phyloP scores from a whole-genome alignment of 2,888 invertebrate genomes.

The Microplitis deprimator region DNA sequence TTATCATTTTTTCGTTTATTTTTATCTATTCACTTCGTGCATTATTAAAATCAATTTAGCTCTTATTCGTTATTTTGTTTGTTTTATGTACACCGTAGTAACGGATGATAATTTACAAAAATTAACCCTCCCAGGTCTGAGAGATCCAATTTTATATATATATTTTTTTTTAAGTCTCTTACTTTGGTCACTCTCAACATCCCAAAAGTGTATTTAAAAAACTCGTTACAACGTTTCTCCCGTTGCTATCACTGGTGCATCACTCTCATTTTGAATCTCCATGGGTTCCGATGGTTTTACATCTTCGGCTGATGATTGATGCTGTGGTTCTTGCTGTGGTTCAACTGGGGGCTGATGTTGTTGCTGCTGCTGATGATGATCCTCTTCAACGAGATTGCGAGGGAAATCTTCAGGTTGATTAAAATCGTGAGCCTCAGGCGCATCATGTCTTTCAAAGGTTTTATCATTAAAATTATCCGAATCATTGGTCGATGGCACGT shows the following conservation, averaged over 20 bases:
- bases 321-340: background rate
- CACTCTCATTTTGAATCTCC: slow-evolving; percentile 26
- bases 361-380: background rate
- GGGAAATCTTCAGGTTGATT: background rate
- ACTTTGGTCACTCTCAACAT: slow-evolving; percentile 53
- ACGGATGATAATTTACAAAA: slow-evolving; percentile 36
- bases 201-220: slow-evolving; percentile 37
- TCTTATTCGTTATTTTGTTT: slow-evolving; percentile 23
- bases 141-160: slow-evolving; percentile 43
- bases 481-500: slow-evolving; percentile 15
- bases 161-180: slow-evolving; percentile 36
- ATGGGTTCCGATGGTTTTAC: slow-evolving; percentile 16
- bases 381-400: background rate
- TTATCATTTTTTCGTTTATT: slow-evolving; percentile 28
- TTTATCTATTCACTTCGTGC: slow-evolving; percentile 35
- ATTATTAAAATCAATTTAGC: slow-evolving; percentile 32
- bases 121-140: slow-evolving; percentile 4
- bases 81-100: slow-evolving; percentile 50
- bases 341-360: background rate
- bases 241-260: background rate
- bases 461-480: slow-evolving; percentile 28
- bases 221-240: slow-evolving; percentile 46
- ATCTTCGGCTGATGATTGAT: background rate
- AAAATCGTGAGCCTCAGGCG: slow-evolving; percentile 16
- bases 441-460: background rate